Percentiles rank a stretch among this genome's conserved stretches.
Evolutionary conservation across 2,797 vertebrate species (phyloP).

Genomic region (Phrynocephalus vlangalii): DNA sequence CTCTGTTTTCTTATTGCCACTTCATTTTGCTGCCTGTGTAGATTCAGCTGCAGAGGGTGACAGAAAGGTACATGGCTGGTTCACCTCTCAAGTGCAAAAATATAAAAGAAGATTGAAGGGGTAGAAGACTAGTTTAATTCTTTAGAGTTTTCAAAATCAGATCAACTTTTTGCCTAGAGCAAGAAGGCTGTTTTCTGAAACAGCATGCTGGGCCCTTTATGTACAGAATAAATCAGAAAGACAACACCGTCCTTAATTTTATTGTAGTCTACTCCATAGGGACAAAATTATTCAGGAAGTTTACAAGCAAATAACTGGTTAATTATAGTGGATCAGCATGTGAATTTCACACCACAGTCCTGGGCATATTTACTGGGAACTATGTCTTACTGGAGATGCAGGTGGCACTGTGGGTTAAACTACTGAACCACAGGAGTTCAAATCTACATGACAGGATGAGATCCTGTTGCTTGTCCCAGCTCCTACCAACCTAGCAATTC

Average conservation of each 20-base stretch:
- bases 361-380: neutral
- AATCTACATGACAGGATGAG: too few relatives aligned
- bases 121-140: neutral
- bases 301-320: neutral
- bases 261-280: neutral
- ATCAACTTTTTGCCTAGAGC: neutral
- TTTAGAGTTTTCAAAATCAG: neutral
- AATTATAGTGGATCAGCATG: neutral
- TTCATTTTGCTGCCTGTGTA: neutral
- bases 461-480: too few relatives aligned
- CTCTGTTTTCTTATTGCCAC: neutral
- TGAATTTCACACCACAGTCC: neutral
- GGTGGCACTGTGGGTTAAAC: too few relatives aligned
- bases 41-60: neutral
- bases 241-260: neutral
- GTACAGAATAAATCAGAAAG: neutral
- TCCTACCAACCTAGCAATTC: too few relatives aligned
- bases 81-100: neutral
- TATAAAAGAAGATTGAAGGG: neutral
- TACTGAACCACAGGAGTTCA: too few relatives aligned
- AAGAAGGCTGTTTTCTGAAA: neutral
- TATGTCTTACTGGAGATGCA: neutral
- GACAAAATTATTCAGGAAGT: neutral
- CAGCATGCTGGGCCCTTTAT: neutral
- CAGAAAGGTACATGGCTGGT: neutral